These are phyloP conservation scores for Pseudomugil tenellus DNA, from an alignment of 2,797 vertebrate species.

Conservation along the genomic window DNA sequence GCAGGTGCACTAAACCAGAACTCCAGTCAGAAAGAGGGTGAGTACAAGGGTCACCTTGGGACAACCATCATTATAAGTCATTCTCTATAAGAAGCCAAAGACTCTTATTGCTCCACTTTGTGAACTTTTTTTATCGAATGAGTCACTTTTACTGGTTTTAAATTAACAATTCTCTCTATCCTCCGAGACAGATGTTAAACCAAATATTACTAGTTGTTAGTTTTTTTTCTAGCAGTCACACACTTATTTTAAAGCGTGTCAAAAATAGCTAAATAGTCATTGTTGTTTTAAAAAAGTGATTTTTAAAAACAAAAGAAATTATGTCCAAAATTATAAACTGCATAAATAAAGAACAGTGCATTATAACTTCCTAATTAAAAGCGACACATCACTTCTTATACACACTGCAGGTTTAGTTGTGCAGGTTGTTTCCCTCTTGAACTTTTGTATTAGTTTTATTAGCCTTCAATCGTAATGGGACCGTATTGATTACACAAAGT, in stretches of 20 bases:
- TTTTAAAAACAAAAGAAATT: background rate
- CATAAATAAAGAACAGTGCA: background rate
- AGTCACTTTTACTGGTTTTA: background rate
- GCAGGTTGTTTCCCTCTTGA: slow-evolving; percentile 12
- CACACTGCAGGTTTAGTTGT: background rate
- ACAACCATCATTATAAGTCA: background rate
- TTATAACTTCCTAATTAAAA: no score
- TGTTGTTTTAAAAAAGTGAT: background rate
- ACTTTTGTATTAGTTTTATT: slow-evolving; percentile 23
- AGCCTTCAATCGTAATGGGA: slow-evolving; percentile 7
- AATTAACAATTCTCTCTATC: background rate
- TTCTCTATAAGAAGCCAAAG: background rate
- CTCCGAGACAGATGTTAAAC: background rate
- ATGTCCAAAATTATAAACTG: background rate
- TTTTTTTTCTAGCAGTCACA: background rate
- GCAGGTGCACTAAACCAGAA: slow-evolving; percentile 89
- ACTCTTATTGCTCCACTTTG: background rate
- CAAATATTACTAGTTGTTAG: background rate
- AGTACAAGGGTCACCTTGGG: slow-evolving; percentile 49
- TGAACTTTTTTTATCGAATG: background rate
- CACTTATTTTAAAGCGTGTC: background rate
- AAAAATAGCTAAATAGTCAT: background rate
- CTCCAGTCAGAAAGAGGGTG: slow-evolving; percentile 86
- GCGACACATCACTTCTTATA: background rate
- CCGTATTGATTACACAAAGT: slow-evolving; percentile 29